Percentiles rank a stretch among this genome's conserved stretches.
Evolutionary conservation across 2,113 vertebrate genomes (phyloP).

Genomic region (Corythaixoides concolor): DNA sequence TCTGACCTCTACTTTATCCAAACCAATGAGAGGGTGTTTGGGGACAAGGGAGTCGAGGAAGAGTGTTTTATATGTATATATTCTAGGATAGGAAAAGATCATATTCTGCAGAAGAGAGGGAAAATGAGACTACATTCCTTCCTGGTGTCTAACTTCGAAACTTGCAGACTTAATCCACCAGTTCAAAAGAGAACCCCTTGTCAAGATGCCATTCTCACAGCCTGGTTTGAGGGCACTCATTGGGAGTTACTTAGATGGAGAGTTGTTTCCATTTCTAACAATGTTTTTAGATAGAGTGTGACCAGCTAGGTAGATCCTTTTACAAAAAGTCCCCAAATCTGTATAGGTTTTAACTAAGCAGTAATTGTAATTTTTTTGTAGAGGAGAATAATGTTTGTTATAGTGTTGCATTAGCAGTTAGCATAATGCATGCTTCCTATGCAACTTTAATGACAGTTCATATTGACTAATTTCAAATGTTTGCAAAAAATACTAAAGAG

Average conservation of each 20-base stretch:
- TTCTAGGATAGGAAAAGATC: neutral
- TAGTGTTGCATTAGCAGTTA: slow-evolving; percentile 39
- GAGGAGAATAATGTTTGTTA: neutral
- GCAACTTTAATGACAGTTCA: slow-evolving; percentile 10
- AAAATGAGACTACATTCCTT: neutral
- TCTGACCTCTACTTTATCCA: neutral
- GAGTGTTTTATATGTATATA: too few species aligned
- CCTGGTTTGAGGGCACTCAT: neutral
- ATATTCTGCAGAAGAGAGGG: neutral
- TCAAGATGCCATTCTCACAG: neutral
- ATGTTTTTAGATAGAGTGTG: neutral
- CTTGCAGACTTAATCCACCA: neutral
- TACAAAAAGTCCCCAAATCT: neutral
- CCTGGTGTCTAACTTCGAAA: neutral
- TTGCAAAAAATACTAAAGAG: slow-evolving; percentile 7
- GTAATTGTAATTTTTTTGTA: slow-evolving; percentile 13
- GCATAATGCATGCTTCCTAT: slow-evolving; percentile 44
- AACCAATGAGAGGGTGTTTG: neutral
- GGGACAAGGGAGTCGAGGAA: neutral
- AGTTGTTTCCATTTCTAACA: neutral
- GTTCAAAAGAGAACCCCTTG: neutral
- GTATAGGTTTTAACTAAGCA: neutral
- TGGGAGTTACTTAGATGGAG: neutral
- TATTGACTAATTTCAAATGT: slow-evolving; percentile 19
- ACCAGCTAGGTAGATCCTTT: neutral